Base-by-base conservation (phyloP, 2,888 invertebrate genomes). In the Alloplasta piceator region DNA sequence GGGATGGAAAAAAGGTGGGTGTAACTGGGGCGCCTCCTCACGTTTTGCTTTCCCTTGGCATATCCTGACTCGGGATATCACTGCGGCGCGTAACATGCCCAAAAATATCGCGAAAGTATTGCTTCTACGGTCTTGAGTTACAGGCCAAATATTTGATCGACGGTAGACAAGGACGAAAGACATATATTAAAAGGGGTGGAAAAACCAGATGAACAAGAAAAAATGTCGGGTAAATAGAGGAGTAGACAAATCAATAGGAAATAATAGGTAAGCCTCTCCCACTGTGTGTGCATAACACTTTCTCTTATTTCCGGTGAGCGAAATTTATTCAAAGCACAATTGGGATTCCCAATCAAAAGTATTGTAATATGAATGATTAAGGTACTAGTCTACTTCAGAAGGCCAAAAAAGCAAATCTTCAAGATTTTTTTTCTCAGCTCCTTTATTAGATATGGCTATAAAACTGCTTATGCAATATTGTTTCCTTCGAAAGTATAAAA, bases 41-140 rank as follows among this genome's bases (percentile, higher is more conserved):
- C 76, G 68, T 56, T 56, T 64, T 38, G 38, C 52, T 46, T 48
- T 7, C 58, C 63, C 41, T 26, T 9, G 50, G 26, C 41, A 36
- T 67, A 64, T 70, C 68, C 76, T 52, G 71, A 55, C 63, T 73
- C 61, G 6, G 26, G 43, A 72, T 80, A 80, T 76, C 68, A 52
- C 58, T 5, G 68, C 66, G 26, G 12, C 48, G 60, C 52, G 52
- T 66, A 36, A 63, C 43, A 3, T 26, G 26, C 26, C 26, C 26
- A 26, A 56, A 72, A 46, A 58, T n/a, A n/a, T 58, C 55, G 66
- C 43, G 9, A 72, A 80, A 12, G 63, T 77, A 80, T 76, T 50
- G 63, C 43, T 46, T 77, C 68, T 56, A 68, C 3, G 52, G 43
- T 72, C 76, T 76, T 52, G 26, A 77, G 68, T 77, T 77, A 77